Evolutionary conservation across 1,140 invertebrate genomes (phyloP).

Genomic region (Orius insidiosus): DNA sequence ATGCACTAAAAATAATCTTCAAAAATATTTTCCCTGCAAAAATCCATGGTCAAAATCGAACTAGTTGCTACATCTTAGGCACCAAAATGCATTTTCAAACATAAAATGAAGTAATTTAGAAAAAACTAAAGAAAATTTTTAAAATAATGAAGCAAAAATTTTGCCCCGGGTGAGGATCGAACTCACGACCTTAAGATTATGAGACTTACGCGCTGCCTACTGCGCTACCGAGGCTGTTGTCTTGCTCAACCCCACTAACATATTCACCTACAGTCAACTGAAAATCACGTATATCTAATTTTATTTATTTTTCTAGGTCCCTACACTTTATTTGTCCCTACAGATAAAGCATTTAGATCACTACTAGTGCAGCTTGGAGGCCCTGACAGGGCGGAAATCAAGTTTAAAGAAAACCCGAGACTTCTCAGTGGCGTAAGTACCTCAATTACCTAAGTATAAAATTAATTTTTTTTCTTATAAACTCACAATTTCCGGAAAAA

Average conservation of each 20-base stretch:
- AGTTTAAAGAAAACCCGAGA: constrained; percentile 65
- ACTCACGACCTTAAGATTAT: constrained; percentile 95
- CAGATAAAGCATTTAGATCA: constrained; percentile 68
- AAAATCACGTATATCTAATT: constrained; percentile 2
- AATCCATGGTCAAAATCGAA: too few species aligned
- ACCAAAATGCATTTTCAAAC: too few species aligned
- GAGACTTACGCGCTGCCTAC: constrained; percentile 91
- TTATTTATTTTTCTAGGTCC: constrained; percentile 33
- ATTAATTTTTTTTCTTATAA: constrained; percentile 4
- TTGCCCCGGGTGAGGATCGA: constrained; percentile 86
- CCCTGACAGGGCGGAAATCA: constrained; percentile 67
- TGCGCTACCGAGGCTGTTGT: constrained; percentile 69
- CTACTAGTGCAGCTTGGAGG: constrained; percentile 63
- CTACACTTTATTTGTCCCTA: constrained; percentile 72
- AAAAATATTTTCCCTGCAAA: too few species aligned
- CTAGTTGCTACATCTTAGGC: too few species aligned
- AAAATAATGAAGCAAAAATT: constrained; percentile 29
- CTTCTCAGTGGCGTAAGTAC: constrained; percentile 59
- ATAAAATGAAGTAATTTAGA: too few species aligned
- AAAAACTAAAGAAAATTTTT: background rate
- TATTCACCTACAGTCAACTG: too few species aligned
- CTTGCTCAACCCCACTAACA: too few species aligned
- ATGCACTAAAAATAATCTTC: too few species aligned
- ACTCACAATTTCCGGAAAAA: background rate
- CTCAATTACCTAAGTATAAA: background rate